Evolutionary conservation across 2,888 invertebrate genomes (phyloP).

Genomic region (Scaptomyza polygonia): DNA sequence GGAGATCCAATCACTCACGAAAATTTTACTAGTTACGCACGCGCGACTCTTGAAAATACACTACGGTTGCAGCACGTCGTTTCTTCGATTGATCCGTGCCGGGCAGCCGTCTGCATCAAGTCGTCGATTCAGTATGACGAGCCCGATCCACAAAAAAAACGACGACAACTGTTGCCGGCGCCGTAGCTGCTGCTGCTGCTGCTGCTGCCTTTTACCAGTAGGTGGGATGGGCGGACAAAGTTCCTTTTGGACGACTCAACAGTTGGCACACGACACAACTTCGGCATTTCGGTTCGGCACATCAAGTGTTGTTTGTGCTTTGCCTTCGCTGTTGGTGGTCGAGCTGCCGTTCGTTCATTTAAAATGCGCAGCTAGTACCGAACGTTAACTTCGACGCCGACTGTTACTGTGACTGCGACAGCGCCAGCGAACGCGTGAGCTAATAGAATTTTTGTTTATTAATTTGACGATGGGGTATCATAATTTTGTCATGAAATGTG

Average conservation of each 20-base stretch:
- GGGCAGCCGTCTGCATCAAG: conserved; percentile 70
- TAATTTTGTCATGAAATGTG: background rate
- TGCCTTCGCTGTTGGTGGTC: conserved; percentile 16
- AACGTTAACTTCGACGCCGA: conserved; percentile 11
- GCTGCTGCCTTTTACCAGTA: conserved; percentile 13
- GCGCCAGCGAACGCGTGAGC: conserved; percentile 32
- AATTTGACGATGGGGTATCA: background rate
- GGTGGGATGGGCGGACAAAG: conserved; percentile 30
- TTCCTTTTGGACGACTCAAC: conserved; percentile 45
- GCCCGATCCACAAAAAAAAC: conserved; percentile 18
- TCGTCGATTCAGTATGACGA: conserved; percentile 68
- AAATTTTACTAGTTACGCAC: conserved; percentile 40
- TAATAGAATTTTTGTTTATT: background rate
- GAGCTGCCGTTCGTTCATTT: conserved; percentile 29
- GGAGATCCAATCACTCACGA: conserved; percentile 9
- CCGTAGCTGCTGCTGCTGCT: conserved; percentile 10
- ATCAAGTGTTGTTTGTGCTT: conserved; percentile 3
- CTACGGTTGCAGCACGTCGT: conserved; percentile 25
- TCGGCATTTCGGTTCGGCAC: conserved; percentile 25
- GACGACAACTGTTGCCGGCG: conserved; percentile 8
- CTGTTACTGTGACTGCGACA: conserved; percentile 8
- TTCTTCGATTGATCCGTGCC: conserved; percentile 39
- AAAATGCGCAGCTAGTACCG: conserved; percentile 54
- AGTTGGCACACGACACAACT: conserved; percentile 49
- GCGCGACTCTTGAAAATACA: conserved; percentile 26